Conservation (phyloP, 1,140 invertebrate genomes). For the Mesaphorura yosii region DNA sequence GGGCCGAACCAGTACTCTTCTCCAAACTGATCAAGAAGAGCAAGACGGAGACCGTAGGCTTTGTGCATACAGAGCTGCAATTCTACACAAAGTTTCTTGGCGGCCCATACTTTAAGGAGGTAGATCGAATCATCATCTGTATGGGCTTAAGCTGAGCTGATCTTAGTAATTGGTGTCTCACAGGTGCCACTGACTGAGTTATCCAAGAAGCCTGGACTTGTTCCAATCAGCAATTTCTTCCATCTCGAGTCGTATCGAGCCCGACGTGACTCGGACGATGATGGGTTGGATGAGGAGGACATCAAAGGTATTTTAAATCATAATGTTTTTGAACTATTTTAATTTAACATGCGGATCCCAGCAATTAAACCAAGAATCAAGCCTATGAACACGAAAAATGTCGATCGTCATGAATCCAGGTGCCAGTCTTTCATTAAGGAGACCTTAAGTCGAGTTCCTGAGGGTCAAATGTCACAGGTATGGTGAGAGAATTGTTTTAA, state of each 20-base stretch:
- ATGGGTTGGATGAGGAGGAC: constrained; percentile 24
- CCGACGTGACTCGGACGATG: constrained; percentile 7
- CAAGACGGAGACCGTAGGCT: too few relatives aligned
- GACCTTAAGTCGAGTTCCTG: too few relatives aligned
- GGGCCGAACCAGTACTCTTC: background rate
- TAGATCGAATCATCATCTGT: too few relatives aligned
- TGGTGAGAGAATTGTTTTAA: too few relatives aligned
- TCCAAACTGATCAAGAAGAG: background rate
- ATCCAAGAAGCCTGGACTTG: background rate
- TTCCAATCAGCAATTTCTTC: background rate
- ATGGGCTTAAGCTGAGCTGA: too few relatives aligned
- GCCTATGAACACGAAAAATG: background rate
- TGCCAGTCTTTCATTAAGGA: too few relatives aligned
- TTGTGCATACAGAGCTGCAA: too few relatives aligned
- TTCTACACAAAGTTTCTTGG: too few relatives aligned
- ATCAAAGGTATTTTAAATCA: constrained; percentile 5
- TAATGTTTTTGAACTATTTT: background rate
- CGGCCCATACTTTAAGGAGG: too few relatives aligned
- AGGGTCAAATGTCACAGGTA: too few relatives aligned
- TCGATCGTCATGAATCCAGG: too few relatives aligned
- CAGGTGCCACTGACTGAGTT: background rate
- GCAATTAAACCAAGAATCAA: background rate
- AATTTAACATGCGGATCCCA: background rate
- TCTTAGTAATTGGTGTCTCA: too few relatives aligned
- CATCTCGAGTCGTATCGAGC: constrained; percentile 14